Evolutionary conservation across 2,888 invertebrate species (phyloP), one percentile per base, ranked within the genome.

Genomic region (Yponomeuta sedellus): DNA sequence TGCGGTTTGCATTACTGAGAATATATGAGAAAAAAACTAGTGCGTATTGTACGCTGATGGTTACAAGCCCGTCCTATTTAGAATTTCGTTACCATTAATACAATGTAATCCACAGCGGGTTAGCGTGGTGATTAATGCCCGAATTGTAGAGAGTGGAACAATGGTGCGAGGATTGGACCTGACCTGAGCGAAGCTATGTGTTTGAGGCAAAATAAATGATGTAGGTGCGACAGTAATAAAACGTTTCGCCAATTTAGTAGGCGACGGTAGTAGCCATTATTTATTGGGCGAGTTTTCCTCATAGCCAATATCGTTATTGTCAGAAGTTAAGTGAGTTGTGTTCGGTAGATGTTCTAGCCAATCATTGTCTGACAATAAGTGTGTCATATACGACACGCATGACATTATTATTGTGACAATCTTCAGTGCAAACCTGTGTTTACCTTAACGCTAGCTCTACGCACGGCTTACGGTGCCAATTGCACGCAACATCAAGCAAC

Each of bases 51-150:
- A 34, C 44, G 44, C 12, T 12, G 44, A 12, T 2, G 12, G 16
- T 52, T 52, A 52, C 44, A 52, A 16, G 16, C 44, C 10, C 16
- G 4, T 52, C 16, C 44, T 52, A 16, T 16, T 52, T 52, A 1
- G 44, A 52, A 52, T 52, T 34, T 8, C 34, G 34, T 34, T 34
- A 34, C 10, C 10, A 34, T 34, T 34, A 34, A 34, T 52, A 16
- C 44, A 52, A 5, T 16, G 16, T 52, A 12, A 52, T 52, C 44
- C 44, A 16, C 16, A 16, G 12, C 16, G 16, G 44, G 12, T 16
- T 52, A 44, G 44, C 44, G 44, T 44, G 44, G 44, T 44, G 44
- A 52, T 52, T 52, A 52, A 52, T 52, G 44, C 44, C 44, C 16
- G 16, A 16, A 52, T 12, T 34, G 34, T 34, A 34, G 34, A 34